Evolutionary conservation across 2,113 vertebrate genomes (phyloP).

Genomic region (Trogon melanurus): DNA sequence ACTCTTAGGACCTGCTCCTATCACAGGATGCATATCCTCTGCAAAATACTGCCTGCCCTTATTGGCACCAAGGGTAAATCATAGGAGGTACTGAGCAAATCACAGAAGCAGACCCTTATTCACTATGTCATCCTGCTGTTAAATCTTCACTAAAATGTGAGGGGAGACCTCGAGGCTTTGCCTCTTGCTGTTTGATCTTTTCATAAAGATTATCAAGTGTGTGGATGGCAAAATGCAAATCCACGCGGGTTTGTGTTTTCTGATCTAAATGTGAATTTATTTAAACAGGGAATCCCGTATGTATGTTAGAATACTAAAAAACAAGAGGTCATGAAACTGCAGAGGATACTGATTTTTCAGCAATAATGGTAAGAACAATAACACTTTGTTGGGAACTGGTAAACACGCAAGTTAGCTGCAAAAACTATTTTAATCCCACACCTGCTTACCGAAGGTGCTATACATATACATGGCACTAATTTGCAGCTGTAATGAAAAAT

Average conservation of each 20-base stretch:
- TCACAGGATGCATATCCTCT: background rate
- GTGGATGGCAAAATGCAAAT: slow-evolving; percentile 26
- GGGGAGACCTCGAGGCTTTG: slow-evolving; percentile 30
- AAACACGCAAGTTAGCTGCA: background rate
- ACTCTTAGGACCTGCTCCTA: background rate
- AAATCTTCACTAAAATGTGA: slow-evolving; percentile 64
- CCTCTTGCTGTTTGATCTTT: slow-evolving; percentile 38
- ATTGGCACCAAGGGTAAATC: slow-evolving; percentile 54
- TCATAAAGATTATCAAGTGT: slow-evolving; percentile 34
- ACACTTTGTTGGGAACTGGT: background rate
- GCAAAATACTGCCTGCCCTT: slow-evolving; percentile 58
- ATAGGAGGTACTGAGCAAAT: slow-evolving; percentile 58
- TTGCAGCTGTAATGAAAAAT: slow-evolving; percentile 2
- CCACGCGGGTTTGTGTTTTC: background rate
- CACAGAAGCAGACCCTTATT: slow-evolving; percentile 48
- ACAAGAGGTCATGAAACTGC: slow-evolving; percentile 1
- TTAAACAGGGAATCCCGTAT: background rate
- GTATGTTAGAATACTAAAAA: background rate
- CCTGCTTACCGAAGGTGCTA: background rate
- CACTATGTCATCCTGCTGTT: slow-evolving; percentile 50
- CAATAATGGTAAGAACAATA: background rate
- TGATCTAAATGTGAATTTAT: background rate
- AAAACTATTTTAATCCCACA: background rate
- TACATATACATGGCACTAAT: background rate
- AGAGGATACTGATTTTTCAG: background rate